These are phyloP conservation scores for Channa maculata DNA, from an alignment of 2,113 vertebrate genomes.

Conservation along the genomic window DNA sequence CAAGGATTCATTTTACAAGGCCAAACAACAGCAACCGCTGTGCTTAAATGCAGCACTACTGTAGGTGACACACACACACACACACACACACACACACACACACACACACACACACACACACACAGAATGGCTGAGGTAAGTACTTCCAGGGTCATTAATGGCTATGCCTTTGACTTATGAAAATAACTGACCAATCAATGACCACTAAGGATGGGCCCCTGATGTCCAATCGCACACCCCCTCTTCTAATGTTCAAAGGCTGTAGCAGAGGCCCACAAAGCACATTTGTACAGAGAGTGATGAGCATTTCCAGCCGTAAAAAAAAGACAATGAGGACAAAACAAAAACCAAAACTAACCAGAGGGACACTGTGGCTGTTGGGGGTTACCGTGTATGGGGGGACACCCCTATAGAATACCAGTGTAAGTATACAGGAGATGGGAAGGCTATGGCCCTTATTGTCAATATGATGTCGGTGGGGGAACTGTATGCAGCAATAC, in stretches of 20 bases:
- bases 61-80: constrained; percentile 18
- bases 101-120: constrained; percentile 18
- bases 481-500: neutral
- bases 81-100: constrained; percentile 30
- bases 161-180: constrained; percentile 38
- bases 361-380: no score
- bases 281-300: neutral
- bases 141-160: constrained; percentile 20
- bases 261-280: neutral
- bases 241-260: neutral
- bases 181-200: constrained; percentile 39
- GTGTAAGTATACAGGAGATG: no score
- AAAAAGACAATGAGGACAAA: constrained; percentile 2
- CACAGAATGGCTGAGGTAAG: constrained; percentile 1
- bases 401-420: neutral
- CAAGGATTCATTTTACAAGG: constrained; percentile 50
- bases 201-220: constrained; percentile 8
- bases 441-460: neutral
- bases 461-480: neutral
- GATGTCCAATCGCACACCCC: constrained; percentile 2
- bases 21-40: constrained; percentile 44
- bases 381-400: neutral
- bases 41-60: constrained; percentile 25
- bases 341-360: neutral
- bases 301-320: neutral